Evolutionary conservation across 1,140 invertebrate species (phyloP).

Genomic region (Zaprionus lachaisei): DNA sequence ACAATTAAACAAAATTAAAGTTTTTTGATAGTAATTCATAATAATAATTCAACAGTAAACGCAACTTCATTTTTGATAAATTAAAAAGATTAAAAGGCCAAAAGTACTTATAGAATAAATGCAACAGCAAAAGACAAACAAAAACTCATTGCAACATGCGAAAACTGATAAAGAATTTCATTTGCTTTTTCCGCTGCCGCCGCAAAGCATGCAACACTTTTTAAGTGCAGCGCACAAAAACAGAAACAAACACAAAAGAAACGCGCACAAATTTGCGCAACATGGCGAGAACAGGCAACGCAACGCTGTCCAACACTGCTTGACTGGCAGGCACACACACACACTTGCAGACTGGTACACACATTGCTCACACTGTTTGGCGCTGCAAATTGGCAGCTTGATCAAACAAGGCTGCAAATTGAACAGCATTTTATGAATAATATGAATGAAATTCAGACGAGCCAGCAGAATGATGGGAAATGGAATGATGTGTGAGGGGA

Average conservation of each 20-base stretch:
- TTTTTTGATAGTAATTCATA: too few species aligned
- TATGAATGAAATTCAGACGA: conserved; percentile 4
- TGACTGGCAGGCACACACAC: neutral
- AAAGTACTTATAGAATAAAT: neutral
- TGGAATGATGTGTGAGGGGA: neutral
- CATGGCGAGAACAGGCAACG: neutral
- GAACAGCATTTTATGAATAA: conserved; percentile 7
- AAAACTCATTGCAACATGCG: neutral
- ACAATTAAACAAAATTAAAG: too few species aligned
- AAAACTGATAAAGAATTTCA: conserved; percentile 3
- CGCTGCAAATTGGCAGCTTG: conserved; percentile 9
- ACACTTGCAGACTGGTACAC: neutral
- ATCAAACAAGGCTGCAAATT: conserved; percentile 18
- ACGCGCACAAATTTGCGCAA: conserved; percentile 19
- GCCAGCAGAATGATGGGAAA: neutral
- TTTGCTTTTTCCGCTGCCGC: conserved; percentile 7
- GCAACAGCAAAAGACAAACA: neutral
- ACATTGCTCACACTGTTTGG: conserved; percentile 7
- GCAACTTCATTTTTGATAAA: neutral
- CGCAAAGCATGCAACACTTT: conserved; percentile 40
- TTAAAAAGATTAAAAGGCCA: neutral
- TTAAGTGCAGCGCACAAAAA: conserved; percentile 6
- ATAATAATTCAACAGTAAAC: too few species aligned
- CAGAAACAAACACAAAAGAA: conserved; percentile 12
- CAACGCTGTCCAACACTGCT: conserved; percentile 20